A percentile compares a stretch with the other conserved stretches of the same genome.
Conservation (phyloP, 2,797 vertebrate species). For the Squalus acanthias region DNA sequence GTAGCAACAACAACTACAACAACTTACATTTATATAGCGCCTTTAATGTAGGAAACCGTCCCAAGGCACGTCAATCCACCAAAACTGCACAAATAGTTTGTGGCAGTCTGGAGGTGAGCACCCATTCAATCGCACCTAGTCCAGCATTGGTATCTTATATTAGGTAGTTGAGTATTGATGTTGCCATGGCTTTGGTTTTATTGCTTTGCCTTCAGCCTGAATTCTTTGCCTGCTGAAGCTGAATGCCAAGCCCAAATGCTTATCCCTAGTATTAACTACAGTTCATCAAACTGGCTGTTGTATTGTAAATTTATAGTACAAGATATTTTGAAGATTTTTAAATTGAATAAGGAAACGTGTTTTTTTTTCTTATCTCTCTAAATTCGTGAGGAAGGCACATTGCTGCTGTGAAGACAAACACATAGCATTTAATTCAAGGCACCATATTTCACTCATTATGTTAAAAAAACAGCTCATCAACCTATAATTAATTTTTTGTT, state of each 20-base stretch:
- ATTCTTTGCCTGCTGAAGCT: neutral
- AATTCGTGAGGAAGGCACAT: neutral
- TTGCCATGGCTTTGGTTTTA: neutral
- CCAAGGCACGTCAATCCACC: neutral
- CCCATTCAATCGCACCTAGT: neutral
- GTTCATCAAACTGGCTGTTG: neutral
- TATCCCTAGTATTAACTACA: neutral
- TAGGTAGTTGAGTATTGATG: neutral
- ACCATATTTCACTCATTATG: conserved; percentile 33
- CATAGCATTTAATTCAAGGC: neutral
- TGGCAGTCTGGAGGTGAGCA: neutral
- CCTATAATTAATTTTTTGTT: conserved; percentile 50
- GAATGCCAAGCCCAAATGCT: neutral
- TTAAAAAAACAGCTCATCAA: conserved; percentile 39
- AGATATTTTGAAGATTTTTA: neutral
- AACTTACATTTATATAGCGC: neutral
- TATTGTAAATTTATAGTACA: neutral
- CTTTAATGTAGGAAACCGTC: neutral
- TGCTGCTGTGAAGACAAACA: neutral
- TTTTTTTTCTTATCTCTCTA: neutral
- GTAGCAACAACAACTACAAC: neutral
- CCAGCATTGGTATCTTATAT: neutral
- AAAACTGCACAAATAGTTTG: neutral
- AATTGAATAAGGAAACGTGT: neutral
- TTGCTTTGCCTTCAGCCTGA: neutral